Evolutionary conservation across 2,113 vertebrate species (phyloP).

Genomic region (Equus przewalskii): DNA sequence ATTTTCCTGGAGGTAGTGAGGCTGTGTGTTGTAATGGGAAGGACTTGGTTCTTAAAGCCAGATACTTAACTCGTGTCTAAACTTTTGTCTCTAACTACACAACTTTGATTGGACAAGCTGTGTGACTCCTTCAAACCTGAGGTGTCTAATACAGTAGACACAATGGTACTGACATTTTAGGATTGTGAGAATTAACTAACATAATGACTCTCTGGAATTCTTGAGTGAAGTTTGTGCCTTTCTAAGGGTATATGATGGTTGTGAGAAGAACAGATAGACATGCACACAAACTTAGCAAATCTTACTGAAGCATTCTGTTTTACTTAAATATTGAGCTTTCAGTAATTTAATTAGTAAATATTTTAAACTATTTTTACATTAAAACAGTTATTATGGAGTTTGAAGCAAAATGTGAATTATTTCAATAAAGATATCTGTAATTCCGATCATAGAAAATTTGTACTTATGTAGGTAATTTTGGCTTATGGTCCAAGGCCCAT

Average conservation of each 20-base stretch:
- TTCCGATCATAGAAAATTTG: background rate
- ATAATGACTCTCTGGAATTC: background rate
- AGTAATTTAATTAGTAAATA: background rate
- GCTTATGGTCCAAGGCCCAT: background rate
- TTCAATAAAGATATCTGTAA: background rate
- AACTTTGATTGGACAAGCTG: background rate
- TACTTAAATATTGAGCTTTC: background rate
- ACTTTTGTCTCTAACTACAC: background rate
- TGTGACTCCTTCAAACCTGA: background rate
- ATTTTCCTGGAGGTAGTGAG: background rate
- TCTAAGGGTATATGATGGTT: background rate
- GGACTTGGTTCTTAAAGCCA: background rate
- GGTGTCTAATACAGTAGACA: background rate
- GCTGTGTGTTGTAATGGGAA: background rate
- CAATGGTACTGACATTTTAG: background rate
- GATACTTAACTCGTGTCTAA: background rate
- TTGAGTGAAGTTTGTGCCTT: background rate
- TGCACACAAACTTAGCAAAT: background rate
- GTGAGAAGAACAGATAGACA: background rate
- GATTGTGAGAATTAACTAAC: background rate
- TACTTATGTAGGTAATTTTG: background rate
- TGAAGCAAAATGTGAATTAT: background rate
- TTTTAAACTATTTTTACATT: background rate
- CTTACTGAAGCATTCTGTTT: background rate
- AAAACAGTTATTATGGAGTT: background rate